Percentiles rank a stretch among this genome's conserved stretches.
Evolutionary conservation across 1,140 invertebrate genomes (phyloP).

Genomic region (Macrotrachela quadricornifera): DNA sequence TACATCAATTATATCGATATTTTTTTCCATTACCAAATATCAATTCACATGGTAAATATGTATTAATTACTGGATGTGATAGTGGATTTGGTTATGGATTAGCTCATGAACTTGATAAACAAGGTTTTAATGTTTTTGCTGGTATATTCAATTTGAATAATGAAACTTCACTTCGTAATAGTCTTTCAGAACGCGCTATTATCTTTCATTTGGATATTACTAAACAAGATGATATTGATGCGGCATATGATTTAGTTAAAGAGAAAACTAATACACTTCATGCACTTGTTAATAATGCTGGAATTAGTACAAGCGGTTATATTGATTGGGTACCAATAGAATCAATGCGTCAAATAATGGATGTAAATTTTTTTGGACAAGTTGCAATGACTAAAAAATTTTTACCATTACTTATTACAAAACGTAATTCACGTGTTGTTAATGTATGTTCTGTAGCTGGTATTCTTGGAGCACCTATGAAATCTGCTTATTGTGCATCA

Average conservation of each 20-base stretch:
- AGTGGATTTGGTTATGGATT: constrained; percentile 29
- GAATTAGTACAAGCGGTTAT: constrained; percentile 63
- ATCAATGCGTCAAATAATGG: constrained; percentile 46
- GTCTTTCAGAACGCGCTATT: no score
- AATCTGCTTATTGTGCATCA: no score
- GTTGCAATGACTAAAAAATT: constrained; percentile 49
- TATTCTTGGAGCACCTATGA: no score
- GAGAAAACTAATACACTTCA: not conserved
- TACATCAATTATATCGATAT: no score
- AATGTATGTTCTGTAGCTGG: no score
- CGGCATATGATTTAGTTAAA: no score
- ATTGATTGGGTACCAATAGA: constrained; percentile 59
- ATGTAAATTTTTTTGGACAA: constrained; percentile 61
- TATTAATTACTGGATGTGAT: constrained; percentile 32
- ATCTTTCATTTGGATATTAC: no score
- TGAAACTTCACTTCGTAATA: not conserved
- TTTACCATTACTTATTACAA: constrained; percentile 39
- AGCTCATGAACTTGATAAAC: constrained; percentile 20
- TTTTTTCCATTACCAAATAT: not conserved
- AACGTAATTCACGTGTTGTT: not conserved
- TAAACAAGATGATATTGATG: no score
- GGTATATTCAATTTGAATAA: constrained; percentile 24
- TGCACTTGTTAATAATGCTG: constrained; percentile 37
- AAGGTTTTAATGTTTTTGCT: constrained; percentile 31
- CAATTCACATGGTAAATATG: constrained; percentile 5